Evolutionary conservation across 2,797 vertebrate species (phyloP).

Genomic region (Onychomys torridus): DNA sequence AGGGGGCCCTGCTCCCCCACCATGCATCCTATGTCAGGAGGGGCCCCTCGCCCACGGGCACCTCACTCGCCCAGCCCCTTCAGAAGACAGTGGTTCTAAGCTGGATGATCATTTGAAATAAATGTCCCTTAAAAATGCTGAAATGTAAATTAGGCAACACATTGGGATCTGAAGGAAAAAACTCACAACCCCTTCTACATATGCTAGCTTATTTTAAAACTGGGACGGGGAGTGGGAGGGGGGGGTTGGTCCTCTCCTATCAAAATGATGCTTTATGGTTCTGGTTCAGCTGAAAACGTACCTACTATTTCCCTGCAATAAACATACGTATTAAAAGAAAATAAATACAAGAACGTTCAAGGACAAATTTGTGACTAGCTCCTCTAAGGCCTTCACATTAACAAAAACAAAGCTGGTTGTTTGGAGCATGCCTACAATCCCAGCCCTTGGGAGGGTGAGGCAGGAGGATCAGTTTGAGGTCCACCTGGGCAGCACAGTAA

Average conservation of each 20-base stretch:
- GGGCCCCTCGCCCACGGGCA: accelerated
- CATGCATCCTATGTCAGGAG: not conserved
- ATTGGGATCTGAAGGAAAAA: conserved; percentile 63
- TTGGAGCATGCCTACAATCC: not conserved
- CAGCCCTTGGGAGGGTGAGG: not conserved
- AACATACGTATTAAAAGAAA: not conserved
- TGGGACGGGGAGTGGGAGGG: not conserved
- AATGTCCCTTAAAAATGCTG: conserved; percentile 66
- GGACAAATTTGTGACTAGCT: conserved; percentile 17
- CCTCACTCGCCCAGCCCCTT: not conserved
- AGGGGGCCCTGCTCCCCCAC: not conserved
- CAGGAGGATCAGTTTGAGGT: not conserved
- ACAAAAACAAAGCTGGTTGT: not conserved
- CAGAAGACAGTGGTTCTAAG: conserved; percentile 35
- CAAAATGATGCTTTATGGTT: conserved; percentile 28
- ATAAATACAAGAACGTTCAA: conserved; percentile 28
- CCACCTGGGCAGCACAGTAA: not conserved
- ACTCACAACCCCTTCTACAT: conserved; percentile 68
- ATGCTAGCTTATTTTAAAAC: conserved; percentile 77
- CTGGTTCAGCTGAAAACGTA: conserved; percentile 19
- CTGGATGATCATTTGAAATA: conserved; percentile 61
- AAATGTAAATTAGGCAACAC: conserved; percentile 77
- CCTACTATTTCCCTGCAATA: conserved; percentile 22
- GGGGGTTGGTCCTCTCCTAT: not conserved
- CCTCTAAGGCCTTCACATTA: not conserved